Base-by-base conservation (phyloP, 2,888 invertebrate species). In the Drosophila emarginata region DNA sequence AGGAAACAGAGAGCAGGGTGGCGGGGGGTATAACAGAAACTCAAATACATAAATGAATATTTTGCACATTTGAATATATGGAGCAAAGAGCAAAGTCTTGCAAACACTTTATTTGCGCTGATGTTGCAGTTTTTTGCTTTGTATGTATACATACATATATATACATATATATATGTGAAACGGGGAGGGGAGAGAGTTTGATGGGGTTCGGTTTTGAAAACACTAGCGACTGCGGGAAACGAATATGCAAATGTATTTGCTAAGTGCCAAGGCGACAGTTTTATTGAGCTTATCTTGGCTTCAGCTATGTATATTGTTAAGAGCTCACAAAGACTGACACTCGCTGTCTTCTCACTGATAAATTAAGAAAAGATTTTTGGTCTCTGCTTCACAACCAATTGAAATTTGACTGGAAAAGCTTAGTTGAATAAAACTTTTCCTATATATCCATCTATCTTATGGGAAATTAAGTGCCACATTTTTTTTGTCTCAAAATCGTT, bases 201-300 rank as follows among this genome's bases (percentile, higher is more conserved):
- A 15, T 12, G 45, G 18, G 45, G 11, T 21, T 21, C 21, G 45
- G 45, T 45, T 45, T 45, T 45, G 18, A 11, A 45, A 45, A 45
- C 18, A 45, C 45, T 11, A 39, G 53, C 15, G 9, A 12, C n/a
- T 32, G 37, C 28, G 6, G 32, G 28, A 21, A 23, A 18, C 28
- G 26, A 63, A 70, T 82, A 81, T 81, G 81, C 82, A 81, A 87
- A 81, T 87, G 73, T 74, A 71, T 81, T 76, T 79, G 79, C 70
- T 80, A 87, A 81, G 88, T 87, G 82, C 69, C 88, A 81, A 74
- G 74, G 88, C 86, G 81, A 87, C 81, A 85, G 74, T 81, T 87
- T 81, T 81, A 81, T 81, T 81, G 74, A 79, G 88, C 86, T 81
- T 87, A 81, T 87, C 88, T 79, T 61, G 60, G 74, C 74, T 66